Evolutionary conservation across 2,888 invertebrate genomes (phyloP).

Genomic region (Meiosimyza decipiens): DNA sequence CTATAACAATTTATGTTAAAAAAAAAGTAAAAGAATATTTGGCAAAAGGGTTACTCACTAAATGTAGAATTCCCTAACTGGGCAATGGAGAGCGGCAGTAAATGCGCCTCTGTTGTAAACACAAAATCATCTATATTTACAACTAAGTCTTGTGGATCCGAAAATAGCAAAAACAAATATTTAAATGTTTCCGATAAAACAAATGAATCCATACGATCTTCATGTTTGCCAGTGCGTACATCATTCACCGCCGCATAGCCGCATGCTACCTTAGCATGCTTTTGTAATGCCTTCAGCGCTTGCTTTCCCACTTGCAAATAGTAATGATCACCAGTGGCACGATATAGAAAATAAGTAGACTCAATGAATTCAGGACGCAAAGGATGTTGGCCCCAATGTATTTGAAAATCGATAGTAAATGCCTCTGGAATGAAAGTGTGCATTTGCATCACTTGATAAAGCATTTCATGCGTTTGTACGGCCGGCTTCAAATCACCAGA

Average conservation of each 20-base stretch:
- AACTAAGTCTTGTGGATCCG: conserved; percentile 85
- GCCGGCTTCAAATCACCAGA: conserved; percentile 95
- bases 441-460: conserved; percentile 97
- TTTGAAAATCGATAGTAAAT: conserved; percentile 97
- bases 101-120: conserved; percentile 94
- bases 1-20: conserved; percentile 52
- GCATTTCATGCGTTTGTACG: conserved; percentile 99
- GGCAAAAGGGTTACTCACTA: conserved; percentile 54
- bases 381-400: conserved; percentile 99
- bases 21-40: not conserved
- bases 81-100: conserved; percentile 87
- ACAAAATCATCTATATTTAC: conserved; percentile 88
- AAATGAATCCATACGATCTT: conserved; percentile 98
- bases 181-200: conserved; percentile 98
- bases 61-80: conserved; percentile 71
- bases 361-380: conserved; percentile 97
- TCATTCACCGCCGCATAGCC: conserved; percentile 98
- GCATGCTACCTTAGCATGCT: conserved; percentile 91
- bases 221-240: conserved; percentile 88
- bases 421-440: conserved; percentile 99
- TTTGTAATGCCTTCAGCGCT: conserved; percentile 88
- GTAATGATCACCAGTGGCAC: conserved; percentile 95
- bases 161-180: conserved; percentile 93
- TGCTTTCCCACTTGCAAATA: conserved; percentile 91
- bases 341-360: conserved; percentile 96